Base-by-base conservation (phyloP, 64 coral and sea anemone genomes). In the Pachyseris speciosa region DNA sequence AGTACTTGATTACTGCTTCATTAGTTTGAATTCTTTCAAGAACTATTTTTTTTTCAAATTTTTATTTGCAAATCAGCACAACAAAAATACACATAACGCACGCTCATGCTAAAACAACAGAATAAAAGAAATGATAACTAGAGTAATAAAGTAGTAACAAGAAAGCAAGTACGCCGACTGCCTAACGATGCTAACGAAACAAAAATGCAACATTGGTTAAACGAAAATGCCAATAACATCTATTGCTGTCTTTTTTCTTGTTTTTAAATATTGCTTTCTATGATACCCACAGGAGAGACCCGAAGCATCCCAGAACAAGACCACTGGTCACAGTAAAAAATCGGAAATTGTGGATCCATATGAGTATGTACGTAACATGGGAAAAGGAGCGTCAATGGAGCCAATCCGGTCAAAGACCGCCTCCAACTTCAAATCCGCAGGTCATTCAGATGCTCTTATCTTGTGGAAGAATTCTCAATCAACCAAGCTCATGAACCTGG, bases 321-420 rank as follows among this genome's bases (percentile, higher is more conserved):
- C 74, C 32, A 61, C 52, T 6, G 76, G 83, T 2, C 7, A 88
- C 12, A 41, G 59, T 26, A 96, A 96, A 57, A 96, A 96, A 32
- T 84, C 85, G 17, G 86, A 96, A 20, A 75, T 96, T 17, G 80
- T 85, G 1, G 97, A 99, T 69, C 93, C 97, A 2, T 99, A 83
- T 67, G 83, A 95, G 42, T 99, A 99, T 59, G 89, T 99, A 2
- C 93, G 94, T 16, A 92, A 99, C 57, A 95, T 99, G 93, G 83
- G 73, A 12, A 64, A 64, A 13, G 97, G 97, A 10, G 90, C 90
- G 0, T 95, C 93, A 6, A 92, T 99, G 51, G 85, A 89, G 29
- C 97, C 97, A 12, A 99, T 99, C 45, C 80, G 80, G 5, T 84
- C 93, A 15, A 92, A 89, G 60, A 87, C 94, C 37, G 93, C 89